phyloP scores from a whole-genome alignment of 2,113 vertebrate genomes.

The Poeciliopsis retropinna region DNA sequence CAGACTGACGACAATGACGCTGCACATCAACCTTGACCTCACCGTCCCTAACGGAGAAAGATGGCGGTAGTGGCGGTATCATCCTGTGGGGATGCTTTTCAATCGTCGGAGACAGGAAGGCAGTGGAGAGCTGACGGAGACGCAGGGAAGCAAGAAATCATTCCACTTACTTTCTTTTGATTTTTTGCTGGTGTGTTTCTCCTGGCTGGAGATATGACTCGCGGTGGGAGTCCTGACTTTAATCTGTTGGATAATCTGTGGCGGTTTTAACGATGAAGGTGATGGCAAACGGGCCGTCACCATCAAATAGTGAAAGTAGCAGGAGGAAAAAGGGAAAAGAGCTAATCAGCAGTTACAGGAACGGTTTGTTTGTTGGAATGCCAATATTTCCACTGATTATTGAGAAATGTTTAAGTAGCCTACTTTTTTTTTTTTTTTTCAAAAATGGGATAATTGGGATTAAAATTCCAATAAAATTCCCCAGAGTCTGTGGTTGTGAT shows the following conservation, averaged over 20 bases:
- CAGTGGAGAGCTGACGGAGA: not conserved
- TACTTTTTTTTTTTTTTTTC: too few relatives aligned
- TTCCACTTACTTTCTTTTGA: too few relatives aligned
- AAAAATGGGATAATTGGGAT: too few relatives aligned
- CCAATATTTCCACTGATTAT: not conserved
- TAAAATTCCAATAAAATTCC: not conserved
- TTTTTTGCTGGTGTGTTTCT: too few relatives aligned
- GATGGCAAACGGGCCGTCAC: not conserved
- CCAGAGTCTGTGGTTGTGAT: not conserved
- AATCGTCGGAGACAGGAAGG: too few relatives aligned
- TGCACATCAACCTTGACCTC: not conserved
- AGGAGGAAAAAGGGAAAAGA: not conserved
- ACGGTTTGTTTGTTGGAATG: not conserved
- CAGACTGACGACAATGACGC: too few relatives aligned
- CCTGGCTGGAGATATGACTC: too few relatives aligned
- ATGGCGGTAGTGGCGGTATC: not conserved
- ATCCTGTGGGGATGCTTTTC: not conserved
- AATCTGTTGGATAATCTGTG: not conserved
- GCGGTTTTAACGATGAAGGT: not conserved
- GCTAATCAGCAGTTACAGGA: not conserved
- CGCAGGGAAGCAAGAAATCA: too few relatives aligned
- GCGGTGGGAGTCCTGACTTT: too few relatives aligned
- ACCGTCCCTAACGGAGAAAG: not conserved
- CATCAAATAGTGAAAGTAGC: not conserved
- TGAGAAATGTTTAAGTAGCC: not conserved